Base-by-base conservation (phyloP, 2,888 invertebrate species). In the Tipula confusa region DNA sequence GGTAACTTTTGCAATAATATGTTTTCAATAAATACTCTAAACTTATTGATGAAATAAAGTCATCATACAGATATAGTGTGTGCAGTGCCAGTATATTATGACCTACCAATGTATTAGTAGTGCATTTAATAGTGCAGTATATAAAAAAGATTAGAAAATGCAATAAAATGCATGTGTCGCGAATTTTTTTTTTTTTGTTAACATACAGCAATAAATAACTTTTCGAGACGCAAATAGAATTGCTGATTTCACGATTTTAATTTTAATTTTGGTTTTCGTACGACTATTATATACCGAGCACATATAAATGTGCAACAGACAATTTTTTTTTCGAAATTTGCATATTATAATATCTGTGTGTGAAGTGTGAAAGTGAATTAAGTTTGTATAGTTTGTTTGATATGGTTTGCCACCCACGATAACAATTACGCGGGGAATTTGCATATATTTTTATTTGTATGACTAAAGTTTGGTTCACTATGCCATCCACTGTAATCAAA, bases 151-250 rank as follows among this genome's bases (percentile, higher is more conserved):
- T 64, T 64, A 64, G 64, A 64, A 64, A 64, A 64, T 64, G 64
- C 18, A 64, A 64, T 64, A 64, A 64, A 64, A 64, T 64, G 64
- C 64, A 64, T 64, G 48, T 24, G 64, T n/a, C 15, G 24, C 24
- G 24, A 4, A n/a, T n/a, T 64, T 64, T 64, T 43, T 33, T 43
- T 43, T 43, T 64, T 64, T 64, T 64, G 64, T 24, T 24, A 64
- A 64, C 64, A 24, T 64, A 64, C n/a, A 64, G 24, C 24, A 18
- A 64, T 64, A 64, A 64, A 64, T 64, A 64, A 64, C 64, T 18
- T 43, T 64, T 64, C 24, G 64, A 64, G 64, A 64, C 64, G 64
- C 64, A 64, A 64, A 64, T 64, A 64, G 64, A 64, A 64, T 64
- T 64, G 64, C 64, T 64, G 64, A 64, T 64, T 64, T 64, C 64